Evolutionary conservation across 2,113 vertebrate species (phyloP).

Genomic region (Arvicanthis niloticus): DNA sequence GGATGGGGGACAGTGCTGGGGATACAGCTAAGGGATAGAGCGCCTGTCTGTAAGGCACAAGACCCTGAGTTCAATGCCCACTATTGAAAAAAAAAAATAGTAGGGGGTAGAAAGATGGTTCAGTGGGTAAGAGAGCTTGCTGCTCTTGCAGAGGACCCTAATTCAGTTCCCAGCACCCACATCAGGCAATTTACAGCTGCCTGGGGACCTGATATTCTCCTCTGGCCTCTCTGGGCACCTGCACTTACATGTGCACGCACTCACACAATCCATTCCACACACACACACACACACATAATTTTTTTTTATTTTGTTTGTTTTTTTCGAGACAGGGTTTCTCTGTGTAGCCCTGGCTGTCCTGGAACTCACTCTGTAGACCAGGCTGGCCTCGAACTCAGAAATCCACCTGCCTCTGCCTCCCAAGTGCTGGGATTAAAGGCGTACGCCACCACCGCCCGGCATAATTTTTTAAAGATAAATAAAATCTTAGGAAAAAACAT

Average conservation of each 20-base stretch:
- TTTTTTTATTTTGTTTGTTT: no score
- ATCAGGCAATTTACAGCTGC: neutral
- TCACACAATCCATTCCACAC: neutral
- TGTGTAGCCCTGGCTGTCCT: no score
- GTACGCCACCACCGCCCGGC: no score
- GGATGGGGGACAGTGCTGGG: neutral
- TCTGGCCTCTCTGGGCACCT: neutral
- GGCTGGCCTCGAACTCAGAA: no score
- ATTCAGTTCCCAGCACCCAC: neutral
- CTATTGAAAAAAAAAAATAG: neutral
- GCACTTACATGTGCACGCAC: neutral
- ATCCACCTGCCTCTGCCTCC: no score
- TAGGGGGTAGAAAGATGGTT: neutral
- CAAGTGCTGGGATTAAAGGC: no score
- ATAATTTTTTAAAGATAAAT: neutral
- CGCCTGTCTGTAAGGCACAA: neutral
- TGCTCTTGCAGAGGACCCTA: neutral
- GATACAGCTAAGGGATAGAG: neutral
- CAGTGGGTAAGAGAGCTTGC: neutral
- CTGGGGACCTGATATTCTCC: neutral
- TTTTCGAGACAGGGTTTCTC: no score
- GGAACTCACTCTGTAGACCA: no score
- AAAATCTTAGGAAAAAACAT: neutral
- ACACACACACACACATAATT: neutral
- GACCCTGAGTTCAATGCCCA: neutral